Evolutionary conservation across 64 coral and sea anemone species (phyloP).

Genomic region (Stichodactyla helianthus): DNA sequence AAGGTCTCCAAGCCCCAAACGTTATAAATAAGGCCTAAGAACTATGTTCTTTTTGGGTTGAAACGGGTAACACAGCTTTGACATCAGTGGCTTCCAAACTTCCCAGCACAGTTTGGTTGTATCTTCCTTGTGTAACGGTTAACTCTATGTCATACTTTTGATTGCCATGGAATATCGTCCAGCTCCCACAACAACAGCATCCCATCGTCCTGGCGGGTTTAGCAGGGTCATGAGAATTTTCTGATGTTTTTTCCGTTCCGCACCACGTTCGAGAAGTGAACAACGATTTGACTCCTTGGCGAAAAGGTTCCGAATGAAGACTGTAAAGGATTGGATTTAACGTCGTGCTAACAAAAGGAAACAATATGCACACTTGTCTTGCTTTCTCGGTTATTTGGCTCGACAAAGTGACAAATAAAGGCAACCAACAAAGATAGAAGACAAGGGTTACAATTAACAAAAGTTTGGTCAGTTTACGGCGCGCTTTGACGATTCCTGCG

Average conservation of each 20-base stretch:
- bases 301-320: neutral
- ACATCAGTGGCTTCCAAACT: too few species aligned
- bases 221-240: neutral
- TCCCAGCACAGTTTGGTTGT: too few species aligned
- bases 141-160: neutral
- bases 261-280: neutral
- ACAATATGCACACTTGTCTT: neutral
- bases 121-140: too few species aligned
- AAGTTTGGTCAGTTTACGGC: slow-evolving; percentile 48
- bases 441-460: slow-evolving; percentile 26
- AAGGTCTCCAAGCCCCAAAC: too few species aligned
- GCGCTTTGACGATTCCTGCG: slow-evolving; percentile 2
- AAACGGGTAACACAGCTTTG: too few species aligned
- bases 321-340: slow-evolving; percentile 7
- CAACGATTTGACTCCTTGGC: neutral
- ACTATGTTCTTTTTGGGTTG: too few species aligned
- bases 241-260: neutral
- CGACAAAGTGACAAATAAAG: neutral
- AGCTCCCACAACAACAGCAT: neutral
- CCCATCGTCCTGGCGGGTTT: neutral
- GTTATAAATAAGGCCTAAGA: too few species aligned
- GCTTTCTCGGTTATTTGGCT: neutral
- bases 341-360: neutral
- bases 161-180: neutral
- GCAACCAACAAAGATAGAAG: slow-evolving; percentile 33